These are phyloP conservation scores for Oncorhynchus masou DNA, from an alignment of 2,113 vertebrate species.

Conservation along the genomic window DNA sequence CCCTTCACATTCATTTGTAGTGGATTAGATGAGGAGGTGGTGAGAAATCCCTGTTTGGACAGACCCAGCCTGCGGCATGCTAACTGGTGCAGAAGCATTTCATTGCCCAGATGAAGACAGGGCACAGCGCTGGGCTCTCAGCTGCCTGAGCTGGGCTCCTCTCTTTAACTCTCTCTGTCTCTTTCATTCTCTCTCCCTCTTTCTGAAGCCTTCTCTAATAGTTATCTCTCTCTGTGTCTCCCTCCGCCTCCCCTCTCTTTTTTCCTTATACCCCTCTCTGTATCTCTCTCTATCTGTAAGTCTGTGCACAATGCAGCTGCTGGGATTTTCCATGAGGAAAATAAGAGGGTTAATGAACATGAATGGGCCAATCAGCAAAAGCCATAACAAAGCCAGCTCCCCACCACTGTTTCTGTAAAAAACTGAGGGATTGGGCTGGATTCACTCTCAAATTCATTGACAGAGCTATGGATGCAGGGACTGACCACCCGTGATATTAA, in stretches of 20 bases:
- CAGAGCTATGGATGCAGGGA: too few relatives aligned
- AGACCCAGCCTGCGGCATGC: constrained; percentile 34
- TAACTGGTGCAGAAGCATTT: constrained; percentile 59
- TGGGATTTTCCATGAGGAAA: neutral
- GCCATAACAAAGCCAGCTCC: too few relatives aligned
- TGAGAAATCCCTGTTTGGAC: constrained; percentile 40
- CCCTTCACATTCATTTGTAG: constrained; percentile 25
- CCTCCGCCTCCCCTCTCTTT: neutral
- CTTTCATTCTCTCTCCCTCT: neutral
- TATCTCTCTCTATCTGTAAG: too few relatives aligned
- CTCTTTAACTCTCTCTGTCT: neutral
- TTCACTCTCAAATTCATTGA: too few relatives aligned
- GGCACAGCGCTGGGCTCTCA: constrained; percentile 13
- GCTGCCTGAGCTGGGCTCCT: neutral
- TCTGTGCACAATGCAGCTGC: neutral
- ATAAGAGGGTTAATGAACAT: neutral
- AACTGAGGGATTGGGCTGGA: too few relatives aligned
- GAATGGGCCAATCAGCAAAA: neutral
- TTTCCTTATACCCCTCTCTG: too few relatives aligned
- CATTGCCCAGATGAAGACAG: constrained; percentile 51
- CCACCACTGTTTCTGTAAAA: too few relatives aligned
- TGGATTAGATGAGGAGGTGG: neutral
- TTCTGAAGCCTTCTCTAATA: neutral
- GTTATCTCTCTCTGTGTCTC: neutral
- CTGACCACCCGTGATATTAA: too few relatives aligned